Percentiles rank a stretch among this genome's conserved stretches.
Evolutionary conservation across 1,140 invertebrate genomes (phyloP).

Genomic region (Trissolcus basalis): DNA sequence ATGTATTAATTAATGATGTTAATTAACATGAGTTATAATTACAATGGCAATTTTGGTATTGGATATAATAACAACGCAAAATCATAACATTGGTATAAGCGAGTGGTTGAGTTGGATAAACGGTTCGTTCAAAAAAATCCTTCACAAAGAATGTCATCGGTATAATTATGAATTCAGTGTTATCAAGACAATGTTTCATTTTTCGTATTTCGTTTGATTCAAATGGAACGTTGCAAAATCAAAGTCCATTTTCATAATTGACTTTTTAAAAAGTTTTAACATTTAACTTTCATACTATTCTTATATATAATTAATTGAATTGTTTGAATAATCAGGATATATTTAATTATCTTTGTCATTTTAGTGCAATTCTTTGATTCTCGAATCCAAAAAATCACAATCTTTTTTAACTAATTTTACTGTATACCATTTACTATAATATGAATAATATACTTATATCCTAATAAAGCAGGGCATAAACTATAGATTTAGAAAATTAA

Average conservation of each 20-base stretch:
- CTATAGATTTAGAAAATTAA: constrained; percentile 45
- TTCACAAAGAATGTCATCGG: no score
- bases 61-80: constrained; percentile 35
- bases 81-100: constrained; percentile 37
- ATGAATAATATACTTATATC: constrained; percentile 49
- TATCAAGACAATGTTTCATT: no score
- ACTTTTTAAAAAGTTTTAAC: no score
- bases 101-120: constrained; percentile 25
- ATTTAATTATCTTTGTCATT: no score
- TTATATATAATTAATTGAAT: no score
- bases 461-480: constrained; percentile 55
- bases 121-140: not conserved
- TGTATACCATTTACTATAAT: constrained; percentile 54
- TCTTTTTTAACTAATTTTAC: constrained; percentile 62
- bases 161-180: no score
- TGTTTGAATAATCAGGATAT: no score
- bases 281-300: no score
- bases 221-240: no score
- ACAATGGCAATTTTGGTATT: constrained; percentile 49
- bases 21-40: constrained; percentile 45
- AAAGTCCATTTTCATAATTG: no score
- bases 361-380: constrained; percentile 59
- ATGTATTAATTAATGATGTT: constrained; percentile 49
- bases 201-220: no score
- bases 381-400: constrained; percentile 59